These are phyloP conservation scores for Prionailurus bengalensis DNA, from an alignment of 2,113 vertebrate genomes.

Conservation along the genomic window DNA sequence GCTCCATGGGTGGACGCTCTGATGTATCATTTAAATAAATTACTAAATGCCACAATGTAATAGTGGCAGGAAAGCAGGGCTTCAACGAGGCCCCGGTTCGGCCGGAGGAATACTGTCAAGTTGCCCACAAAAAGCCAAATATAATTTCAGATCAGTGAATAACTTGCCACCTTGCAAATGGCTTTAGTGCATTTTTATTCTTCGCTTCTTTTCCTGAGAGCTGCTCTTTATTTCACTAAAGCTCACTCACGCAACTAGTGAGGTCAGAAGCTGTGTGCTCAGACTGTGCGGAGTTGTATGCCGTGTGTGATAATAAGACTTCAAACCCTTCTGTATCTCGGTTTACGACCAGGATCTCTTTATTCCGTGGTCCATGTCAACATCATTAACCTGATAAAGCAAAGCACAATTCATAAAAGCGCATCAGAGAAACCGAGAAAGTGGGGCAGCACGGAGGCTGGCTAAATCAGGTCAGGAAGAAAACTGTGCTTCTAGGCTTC, in stretches of 20 bases:
- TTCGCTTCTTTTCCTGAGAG: background rate
- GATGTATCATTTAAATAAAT: constrained; percentile 25
- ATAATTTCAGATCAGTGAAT: background rate
- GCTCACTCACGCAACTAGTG: background rate
- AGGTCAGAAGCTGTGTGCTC: background rate
- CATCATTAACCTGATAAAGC: background rate
- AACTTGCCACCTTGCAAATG: background rate
- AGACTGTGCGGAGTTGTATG: rapidly evolving
- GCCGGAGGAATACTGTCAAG: background rate
- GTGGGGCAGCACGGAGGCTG: background rate
- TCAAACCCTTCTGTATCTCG: background rate
- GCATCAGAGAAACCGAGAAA: background rate
- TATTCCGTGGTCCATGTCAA: background rate
- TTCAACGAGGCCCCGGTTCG: background rate
- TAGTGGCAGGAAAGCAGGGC: too few relatives aligned
- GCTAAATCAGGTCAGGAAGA: background rate
- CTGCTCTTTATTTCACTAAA: background rate
- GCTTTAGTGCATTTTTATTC: background rate
- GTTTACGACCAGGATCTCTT: background rate
- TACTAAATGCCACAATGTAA: background rate
- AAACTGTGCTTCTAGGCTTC: background rate
- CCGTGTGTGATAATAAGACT: background rate
- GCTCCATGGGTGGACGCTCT: background rate
- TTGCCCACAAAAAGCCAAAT: background rate
- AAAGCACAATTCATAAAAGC: constrained; percentile 11